These are phyloP conservation scores for Cynodonichthys magdalenae DNA, from an alignment of 2,797 vertebrate species.

Conservation along the genomic window DNA sequence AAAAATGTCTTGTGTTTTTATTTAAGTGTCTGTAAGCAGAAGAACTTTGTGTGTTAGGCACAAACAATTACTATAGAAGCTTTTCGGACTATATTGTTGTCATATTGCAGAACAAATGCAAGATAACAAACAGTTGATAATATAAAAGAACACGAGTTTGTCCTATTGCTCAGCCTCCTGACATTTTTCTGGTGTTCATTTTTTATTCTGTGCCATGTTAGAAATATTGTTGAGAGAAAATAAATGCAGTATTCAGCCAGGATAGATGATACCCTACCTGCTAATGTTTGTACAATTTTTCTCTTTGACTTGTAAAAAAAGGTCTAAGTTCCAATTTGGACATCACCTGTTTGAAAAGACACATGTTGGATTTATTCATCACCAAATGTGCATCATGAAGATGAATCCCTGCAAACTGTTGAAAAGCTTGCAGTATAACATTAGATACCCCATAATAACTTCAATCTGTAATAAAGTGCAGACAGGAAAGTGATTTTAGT, in stretches of 20 bases:
- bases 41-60: neutral
- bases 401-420: slow-evolving; percentile 24
- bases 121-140: slow-evolving; percentile 6
- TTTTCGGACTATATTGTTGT: neutral
- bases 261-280: no score
- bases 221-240: neutral
- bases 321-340: neutral
- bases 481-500: slow-evolving; percentile 58
- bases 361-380: slow-evolving; percentile 17
- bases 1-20: neutral
- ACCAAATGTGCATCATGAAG: neutral
- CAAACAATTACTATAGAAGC: neutral
- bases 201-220: slow-evolving; percentile 2
- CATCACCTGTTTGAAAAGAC: neutral
- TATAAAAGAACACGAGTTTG: neutral
- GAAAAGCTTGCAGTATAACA: slow-evolving; percentile 12
- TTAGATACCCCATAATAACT: slow-evolving; percentile 24
- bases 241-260: neutral
- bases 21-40: neutral
- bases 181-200: neutral
- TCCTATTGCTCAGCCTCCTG: neutral
- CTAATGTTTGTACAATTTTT: neutral
- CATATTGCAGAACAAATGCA: neutral
- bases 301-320: neutral
- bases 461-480: slow-evolving; percentile 37